Base-by-base conservation (phyloP, 1,140 invertebrate species). In the Adelges cooleyi region DNA sequence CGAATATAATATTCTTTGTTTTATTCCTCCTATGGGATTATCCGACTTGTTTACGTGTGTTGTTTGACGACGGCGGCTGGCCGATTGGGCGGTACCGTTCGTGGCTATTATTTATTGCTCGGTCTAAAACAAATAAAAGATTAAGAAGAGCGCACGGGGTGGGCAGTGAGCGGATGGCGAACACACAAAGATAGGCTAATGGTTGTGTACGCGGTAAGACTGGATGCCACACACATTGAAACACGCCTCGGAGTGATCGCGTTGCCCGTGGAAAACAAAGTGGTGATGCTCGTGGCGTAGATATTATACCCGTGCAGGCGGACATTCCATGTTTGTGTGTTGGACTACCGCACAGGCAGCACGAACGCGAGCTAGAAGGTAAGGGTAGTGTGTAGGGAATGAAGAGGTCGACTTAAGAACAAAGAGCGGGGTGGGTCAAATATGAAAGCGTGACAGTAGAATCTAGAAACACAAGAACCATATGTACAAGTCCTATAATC, bases 81-180 rank as follows among this genome's bases (percentile, higher is more conserved):
- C 29, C 29, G 11, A 33, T n/a, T 33, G 22, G 54, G 54, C 54
- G 54, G 38, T 44, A 27, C 54, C 38, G 11, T 11, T 33, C 20
- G 53, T 17, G 23, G 6, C 38, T 44, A 59, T 59, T 59, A 59
- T 59, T 59, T 59, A 59, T 59, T 56, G n/a, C 22, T 20, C 20
- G 38, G 54, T 59, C 40, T 59, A 59, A 59, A 59, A 59, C 54
- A 59, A 59, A 59, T 59, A 59, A 44, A 59, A 59, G 23, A 59
- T 44, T 59, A 59, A 5, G 40, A 36, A 36, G 33, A 42, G n/a
- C 10, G 40, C 22, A 9, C n/a, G 18, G 22, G 2, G 18, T 20
- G 52, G 52, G 29, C 11, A 17, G 52, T 18, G 20, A 17, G 33
- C 29, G 18, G 29, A 33, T 33, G 29, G 11, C 22, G 20, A 59